phyloP scores from a whole-genome alignment of 2,797 vertebrate genomes.

The Perodicticus potto region DNA sequence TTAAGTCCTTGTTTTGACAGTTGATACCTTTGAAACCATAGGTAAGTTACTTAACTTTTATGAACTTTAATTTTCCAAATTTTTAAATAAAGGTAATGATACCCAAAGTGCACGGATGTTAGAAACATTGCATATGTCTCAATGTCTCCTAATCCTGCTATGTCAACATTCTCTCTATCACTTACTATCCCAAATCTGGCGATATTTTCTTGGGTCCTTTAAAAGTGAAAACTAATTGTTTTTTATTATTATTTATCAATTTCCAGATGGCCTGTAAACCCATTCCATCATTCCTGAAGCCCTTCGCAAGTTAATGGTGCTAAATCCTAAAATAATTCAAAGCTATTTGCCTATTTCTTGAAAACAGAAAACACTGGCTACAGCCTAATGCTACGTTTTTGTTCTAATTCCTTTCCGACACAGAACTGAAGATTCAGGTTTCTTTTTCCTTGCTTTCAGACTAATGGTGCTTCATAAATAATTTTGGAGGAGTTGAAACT shows the following conservation, averaged over 20 bases:
- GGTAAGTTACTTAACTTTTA: neutral
- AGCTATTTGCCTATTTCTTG: neutral
- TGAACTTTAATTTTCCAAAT: neutral
- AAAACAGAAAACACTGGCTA: neutral
- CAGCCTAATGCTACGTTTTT: neutral
- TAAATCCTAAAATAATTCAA: neutral
- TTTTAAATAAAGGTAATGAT: neutral
- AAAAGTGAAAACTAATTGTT: neutral
- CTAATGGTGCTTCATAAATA: neutral
- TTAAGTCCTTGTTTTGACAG: neutral
- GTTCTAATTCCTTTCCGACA: neutral
- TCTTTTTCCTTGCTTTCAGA: neutral
- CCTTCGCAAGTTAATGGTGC: neutral
- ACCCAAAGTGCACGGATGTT: neutral
- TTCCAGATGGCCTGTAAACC: neutral
- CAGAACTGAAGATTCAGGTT: neutral
- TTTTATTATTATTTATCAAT: neutral
- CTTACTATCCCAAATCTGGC: neutral
- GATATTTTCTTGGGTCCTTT: neutral
- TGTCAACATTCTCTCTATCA: neutral
- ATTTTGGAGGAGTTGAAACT: neutral
- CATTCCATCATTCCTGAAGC: neutral
- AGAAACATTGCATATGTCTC: neutral
- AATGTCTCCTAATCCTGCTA: neutral
- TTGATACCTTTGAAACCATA: neutral